These are phyloP conservation scores for Antrozous pallidus DNA, from an alignment of 2,797 vertebrate genomes.

Conservation along the genomic window DNA sequence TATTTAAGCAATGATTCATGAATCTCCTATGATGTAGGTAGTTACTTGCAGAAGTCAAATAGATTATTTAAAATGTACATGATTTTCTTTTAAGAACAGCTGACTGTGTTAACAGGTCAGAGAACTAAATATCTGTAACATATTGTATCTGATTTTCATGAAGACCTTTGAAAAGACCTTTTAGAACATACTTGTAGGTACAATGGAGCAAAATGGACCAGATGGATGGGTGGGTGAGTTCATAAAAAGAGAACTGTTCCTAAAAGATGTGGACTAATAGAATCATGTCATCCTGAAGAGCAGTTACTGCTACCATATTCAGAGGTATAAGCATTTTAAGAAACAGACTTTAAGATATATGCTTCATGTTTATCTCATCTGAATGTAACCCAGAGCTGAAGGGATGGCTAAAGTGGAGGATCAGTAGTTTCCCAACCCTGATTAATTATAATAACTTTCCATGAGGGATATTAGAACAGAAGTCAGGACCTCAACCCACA, in stretches of 20 bases:
- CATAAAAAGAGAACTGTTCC: not conserved
- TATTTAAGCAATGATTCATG: not conserved
- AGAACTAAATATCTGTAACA: not conserved
- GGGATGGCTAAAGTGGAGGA: not conserved
- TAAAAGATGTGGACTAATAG: not conserved
- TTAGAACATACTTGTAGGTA: not conserved
- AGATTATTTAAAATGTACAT: not conserved
- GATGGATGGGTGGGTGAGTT: not conserved
- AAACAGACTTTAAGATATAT: not conserved
- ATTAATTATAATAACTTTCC: not conserved
- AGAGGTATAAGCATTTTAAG: not conserved
- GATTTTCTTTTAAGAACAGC: not conserved
- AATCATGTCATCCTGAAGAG: not conserved
- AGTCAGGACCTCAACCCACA: not conserved
- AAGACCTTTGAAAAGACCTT: not conserved
- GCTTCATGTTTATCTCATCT: not conserved
- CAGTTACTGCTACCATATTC: not conserved
- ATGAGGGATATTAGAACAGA: not conserved
- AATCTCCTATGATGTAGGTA: not conserved
- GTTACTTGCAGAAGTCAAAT: not conserved
- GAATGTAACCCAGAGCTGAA: not conserved
- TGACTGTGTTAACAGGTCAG: not conserved
- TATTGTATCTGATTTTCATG: not conserved
- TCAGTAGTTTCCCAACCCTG: not conserved
- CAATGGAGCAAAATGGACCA: not conserved